Evolutionary conservation across 2,797 vertebrate genomes (phyloP), one percentile per base, ranked within the genome.

Genomic region (Halcyon badia): DNA sequence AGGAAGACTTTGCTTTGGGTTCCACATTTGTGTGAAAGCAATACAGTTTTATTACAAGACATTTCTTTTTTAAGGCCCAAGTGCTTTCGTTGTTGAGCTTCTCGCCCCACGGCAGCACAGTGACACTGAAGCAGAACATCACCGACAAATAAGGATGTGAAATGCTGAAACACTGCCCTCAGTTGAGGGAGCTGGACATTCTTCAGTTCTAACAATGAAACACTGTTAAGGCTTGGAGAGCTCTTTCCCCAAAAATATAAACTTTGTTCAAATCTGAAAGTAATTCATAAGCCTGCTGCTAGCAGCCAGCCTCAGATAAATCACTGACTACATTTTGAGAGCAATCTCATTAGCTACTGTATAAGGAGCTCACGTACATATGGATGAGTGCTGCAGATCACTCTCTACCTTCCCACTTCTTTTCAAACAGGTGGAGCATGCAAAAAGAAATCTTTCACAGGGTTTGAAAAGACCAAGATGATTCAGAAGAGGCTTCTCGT

Each of bases 391-490:
- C 77, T 82, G 35, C 0, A 0, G 48, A 94, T 81, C 72, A 68
- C 57, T 83, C 57, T 30, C 62, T 70, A 26, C 48, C 84, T 92
- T 85, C 92, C 90, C 69, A 80, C 64, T 69, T 84, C 65, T 85
- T 84, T 91, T 89, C 82, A 89, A 31, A 94, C 9, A 89, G 72
- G 41, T 87, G 57, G 79, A 92, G 94, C 17, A 33, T 10, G 48
- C 20, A 46, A 89, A 84, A 77, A 87, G 60, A 75, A 85, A 89
- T 62, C 48, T 76, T 87, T 54, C 1, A 3, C 25, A 52, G 68
- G 64, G 60, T 94, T 89, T 87, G 72, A 91, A 91, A 94, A 95
- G 76, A 85, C 44, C 48, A 69, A 75, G 33, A 54, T 8, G 5
- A 37, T 94, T 80, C 76, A 92, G 49, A 92, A 94, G 87, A 78